These are phyloP conservation scores for Propithecus deckenii DNA, from an alignment of 2,797 vertebrate species.

Conservation along the genomic window DNA sequence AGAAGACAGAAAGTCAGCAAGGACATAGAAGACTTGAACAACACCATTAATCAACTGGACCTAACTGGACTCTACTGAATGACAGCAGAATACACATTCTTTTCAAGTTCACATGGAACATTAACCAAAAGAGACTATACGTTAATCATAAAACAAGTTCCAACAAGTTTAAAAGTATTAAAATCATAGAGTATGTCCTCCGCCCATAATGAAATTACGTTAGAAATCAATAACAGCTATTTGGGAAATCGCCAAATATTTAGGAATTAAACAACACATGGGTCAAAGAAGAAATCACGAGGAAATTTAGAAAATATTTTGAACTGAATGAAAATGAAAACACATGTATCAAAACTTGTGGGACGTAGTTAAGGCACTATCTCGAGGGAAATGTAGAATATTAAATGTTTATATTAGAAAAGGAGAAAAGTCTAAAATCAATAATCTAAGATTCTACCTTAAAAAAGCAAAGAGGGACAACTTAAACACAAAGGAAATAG, in stretches of 20 bases:
- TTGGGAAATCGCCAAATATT: neutral
- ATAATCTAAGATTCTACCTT: neutral
- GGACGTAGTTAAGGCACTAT: neutral
- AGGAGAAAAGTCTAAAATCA: neutral
- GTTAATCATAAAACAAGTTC: neutral
- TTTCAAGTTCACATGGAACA: slow-evolving; percentile 4
- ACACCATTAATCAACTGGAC: neutral
- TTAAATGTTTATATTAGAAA: neutral
- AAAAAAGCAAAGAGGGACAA: neutral
- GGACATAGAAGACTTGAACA: neutral
- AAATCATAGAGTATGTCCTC: slow-evolving; percentile 15
- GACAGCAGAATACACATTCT: neutral
- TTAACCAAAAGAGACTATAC: neutral
- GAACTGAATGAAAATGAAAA: slow-evolving; percentile 42
- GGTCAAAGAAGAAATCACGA: slow-evolving; percentile 29
- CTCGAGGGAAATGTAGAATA: neutral
- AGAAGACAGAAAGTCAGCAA: neutral
- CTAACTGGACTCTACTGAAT: neutral
- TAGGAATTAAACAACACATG: neutral
- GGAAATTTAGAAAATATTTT: slow-evolving; percentile 11
- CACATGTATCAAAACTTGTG: neutral
- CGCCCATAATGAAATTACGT: slow-evolving; percentile 43
- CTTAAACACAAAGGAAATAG: neutral
- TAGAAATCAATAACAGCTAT: slow-evolving; percentile 22
- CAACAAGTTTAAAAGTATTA: neutral